Conservation (phyloP, 1,140 invertebrate species). For the Phthorimaea operculella region DNA sequence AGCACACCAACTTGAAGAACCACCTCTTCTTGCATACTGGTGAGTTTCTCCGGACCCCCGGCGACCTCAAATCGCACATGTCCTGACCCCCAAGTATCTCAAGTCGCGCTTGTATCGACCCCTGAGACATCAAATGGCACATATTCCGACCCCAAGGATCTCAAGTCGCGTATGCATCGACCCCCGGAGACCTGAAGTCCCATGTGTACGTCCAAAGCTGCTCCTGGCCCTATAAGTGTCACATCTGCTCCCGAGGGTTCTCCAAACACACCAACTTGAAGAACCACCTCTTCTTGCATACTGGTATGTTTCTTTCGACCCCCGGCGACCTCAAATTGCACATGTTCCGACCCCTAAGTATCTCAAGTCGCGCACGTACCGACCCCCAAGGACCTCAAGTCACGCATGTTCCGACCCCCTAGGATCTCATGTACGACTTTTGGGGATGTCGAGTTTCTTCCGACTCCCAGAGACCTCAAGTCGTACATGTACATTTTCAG, state of each 20-base stretch:
- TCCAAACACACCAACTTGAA: conserved; percentile 93
- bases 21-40: too few species aligned
- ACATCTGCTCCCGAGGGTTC: conserved; percentile 91
- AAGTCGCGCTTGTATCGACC: conserved; percentile 94
- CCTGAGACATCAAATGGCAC: too few species aligned
- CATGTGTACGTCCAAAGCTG: conserved; percentile 94
- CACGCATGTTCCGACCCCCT: conserved; percentile 92
- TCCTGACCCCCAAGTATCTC: conserved; percentile 90
- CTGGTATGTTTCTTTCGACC: conserved; percentile 82
- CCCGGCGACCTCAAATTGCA: conserved; percentile 89
- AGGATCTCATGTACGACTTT: conserved; percentile 90
- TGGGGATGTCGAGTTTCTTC: conserved; percentile 85
- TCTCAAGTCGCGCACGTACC: too few species aligned
- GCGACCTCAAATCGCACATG: conserved; percentile 89
- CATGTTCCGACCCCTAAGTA: too few species aligned
- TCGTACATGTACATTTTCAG: conserved; percentile 93
- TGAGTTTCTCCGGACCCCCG: too few species aligned
- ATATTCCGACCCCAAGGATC: too few species aligned
- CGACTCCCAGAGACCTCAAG: conserved; percentile 89
- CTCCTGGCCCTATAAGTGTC: conserved; percentile 91
- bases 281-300: conserved; percentile 89
- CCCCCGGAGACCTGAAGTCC: conserved; percentile 87
- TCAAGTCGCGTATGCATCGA: too few species aligned
- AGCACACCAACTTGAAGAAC: conserved; percentile 95
- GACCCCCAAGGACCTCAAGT: conserved; percentile 89